These are phyloP conservation scores for Coboldia fuscipes DNA, from an alignment of 1,140 invertebrate genomes.

Conservation along the genomic window DNA sequence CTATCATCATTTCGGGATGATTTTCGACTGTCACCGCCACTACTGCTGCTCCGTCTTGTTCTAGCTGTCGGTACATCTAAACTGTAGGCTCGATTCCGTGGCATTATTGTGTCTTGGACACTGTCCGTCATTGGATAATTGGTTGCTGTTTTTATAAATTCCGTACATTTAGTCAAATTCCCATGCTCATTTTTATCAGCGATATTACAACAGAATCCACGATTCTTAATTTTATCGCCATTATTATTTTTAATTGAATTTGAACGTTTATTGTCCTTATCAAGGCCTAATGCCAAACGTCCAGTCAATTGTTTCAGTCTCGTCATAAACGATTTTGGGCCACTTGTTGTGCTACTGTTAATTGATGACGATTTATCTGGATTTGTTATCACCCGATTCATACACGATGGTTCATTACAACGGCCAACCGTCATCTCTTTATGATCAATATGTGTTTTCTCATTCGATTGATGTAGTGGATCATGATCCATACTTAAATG, in stretches of 20 bases:
- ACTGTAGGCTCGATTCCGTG: constrained; percentile 16
- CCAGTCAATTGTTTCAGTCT: constrained; percentile 18
- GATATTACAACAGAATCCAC: constrained; percentile 8
- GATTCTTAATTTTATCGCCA: background rate
- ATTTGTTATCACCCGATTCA: constrained; percentile 2
- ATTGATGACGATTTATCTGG: constrained; percentile 7
- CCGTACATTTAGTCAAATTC: no score
- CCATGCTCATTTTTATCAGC: constrained; percentile 17
- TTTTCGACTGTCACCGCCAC: constrained; percentile 11
- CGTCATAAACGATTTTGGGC: constrained; percentile 12
- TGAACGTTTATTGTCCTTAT: constrained; percentile 16
- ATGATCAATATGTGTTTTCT: background rate
- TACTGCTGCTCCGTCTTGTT: constrained; percentile 8
- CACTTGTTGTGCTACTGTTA: constrained; percentile 9
- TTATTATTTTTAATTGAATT: constrained; percentile 7
- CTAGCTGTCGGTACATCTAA: constrained; percentile 14
- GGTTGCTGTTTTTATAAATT: constrained; percentile 2
- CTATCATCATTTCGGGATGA: constrained; percentile 12
- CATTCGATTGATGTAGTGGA: background rate
- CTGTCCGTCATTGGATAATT: constrained; percentile 4
- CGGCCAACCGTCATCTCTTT: background rate
- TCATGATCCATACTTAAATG: constrained; percentile 11
- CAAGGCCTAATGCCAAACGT: constrained; percentile 19
- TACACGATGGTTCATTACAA: no score
- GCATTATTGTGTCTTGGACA: constrained; percentile 3